Conservation (phyloP, 2,113 vertebrate genomes). For the Atherinomorus stipes region DNA sequence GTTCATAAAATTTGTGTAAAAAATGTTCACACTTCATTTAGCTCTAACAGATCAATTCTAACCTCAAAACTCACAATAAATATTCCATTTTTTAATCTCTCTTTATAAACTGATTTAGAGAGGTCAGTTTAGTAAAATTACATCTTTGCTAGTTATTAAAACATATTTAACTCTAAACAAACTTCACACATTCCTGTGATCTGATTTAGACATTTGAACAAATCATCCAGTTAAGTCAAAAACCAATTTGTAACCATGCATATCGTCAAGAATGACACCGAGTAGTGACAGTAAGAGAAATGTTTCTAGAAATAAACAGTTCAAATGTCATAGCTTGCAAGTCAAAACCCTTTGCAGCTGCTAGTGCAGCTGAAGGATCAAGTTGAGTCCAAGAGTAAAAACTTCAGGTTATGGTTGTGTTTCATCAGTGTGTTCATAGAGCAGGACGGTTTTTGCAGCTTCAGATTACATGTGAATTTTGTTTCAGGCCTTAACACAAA, state of each 20-base stretch:
- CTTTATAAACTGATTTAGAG: constrained; percentile 34
- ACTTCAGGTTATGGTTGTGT: neutral
- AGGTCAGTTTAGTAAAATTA: constrained; percentile 28
- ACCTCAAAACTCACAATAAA: constrained; percentile 18
- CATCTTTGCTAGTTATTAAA: constrained; percentile 14
- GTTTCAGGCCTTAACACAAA: constrained; percentile 16
- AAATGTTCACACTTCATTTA: constrained; percentile 48
- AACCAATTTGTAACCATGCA: neutral
- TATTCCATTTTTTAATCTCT: constrained; percentile 16
- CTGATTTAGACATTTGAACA: constrained; percentile 10
- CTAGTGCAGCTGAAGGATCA: constrained; percentile 14
- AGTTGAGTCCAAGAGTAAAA: neutral
- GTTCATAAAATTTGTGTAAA: constrained; percentile 56
- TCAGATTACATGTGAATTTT: constrained; percentile 26
- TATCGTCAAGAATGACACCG: neutral
- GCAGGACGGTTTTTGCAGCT: neutral
- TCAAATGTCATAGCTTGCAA: neutral
- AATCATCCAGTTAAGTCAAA: constrained; percentile 5
- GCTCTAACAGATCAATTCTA: constrained; percentile 19
- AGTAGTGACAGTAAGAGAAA: neutral
- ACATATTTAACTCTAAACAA: constrained; percentile 27
- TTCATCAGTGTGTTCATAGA: neutral
- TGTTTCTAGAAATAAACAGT: too few species aligned
- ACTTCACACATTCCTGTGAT: constrained; percentile 31
- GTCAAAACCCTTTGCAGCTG: neutral